Base-by-base conservation (phyloP, 2,797 vertebrate genomes). In the Ctenopoma kingsleyae region DNA sequence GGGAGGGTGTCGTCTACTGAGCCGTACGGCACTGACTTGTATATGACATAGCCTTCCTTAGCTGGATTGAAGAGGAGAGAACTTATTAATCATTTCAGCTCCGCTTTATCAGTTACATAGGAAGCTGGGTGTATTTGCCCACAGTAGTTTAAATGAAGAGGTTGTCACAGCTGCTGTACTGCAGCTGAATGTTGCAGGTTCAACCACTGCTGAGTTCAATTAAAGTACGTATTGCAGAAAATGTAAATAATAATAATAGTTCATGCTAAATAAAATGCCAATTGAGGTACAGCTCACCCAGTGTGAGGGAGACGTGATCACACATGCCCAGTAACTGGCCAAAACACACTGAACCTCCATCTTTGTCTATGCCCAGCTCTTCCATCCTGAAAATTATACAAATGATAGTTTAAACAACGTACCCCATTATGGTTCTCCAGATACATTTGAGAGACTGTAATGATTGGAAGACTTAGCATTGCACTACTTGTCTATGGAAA, bases 271-370 rank as follows among this genome's bases (percentile, higher is more conserved):
- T 38, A 43, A 22, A 30, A 35, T 10, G 20, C 2, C 16, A 15
- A 8, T 12, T 9, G 19, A 40, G 16, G 19, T 16, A 2, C 5
- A 11, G 48, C 95, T 91, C 89, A 97, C 96, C 97, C 15, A 98
- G 69, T 3, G 95, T 96, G 71, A 98, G 93, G 59, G 97, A 98
- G 59, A 98, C 94, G 0, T 98, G 96, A 78, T 98, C 97, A 78
- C 96, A 97, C 97, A 98, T 98, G 30, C 96, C 97, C 76, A 98
- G 90, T 71, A 98, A 93, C 91, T 98, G 97, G 52, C 96, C 96
- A 4, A 97, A 98, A 77, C 94, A 96, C 69, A 97, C 94, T 0
- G 93, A 91, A 19, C 94, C 94, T 1, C 79, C 78, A 8, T 86
- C 74, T 80, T 71, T 90, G 61, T 90, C 67, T 4, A 96, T 92